phyloP scores from a whole-genome alignment of 2,797 vertebrate genomes.

The Anguilla pacifica region DNA sequence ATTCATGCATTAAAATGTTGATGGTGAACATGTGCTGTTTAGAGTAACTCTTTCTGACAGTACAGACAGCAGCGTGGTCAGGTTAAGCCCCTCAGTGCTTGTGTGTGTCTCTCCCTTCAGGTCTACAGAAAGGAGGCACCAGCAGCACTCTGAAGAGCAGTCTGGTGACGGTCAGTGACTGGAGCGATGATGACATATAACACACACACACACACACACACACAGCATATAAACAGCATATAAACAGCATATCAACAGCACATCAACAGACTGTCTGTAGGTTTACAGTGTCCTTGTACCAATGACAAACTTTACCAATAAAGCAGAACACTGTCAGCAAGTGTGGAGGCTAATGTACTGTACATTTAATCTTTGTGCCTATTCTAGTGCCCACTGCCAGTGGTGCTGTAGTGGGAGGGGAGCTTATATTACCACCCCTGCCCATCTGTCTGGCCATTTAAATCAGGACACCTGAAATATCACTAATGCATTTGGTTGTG shows the following conservation, averaged over 20 bases:
- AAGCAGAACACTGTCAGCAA: background rate
- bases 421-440: background rate
- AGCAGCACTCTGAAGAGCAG: conserved; percentile 87
- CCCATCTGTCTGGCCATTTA: background rate
- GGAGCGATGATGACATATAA: conserved; percentile 81
- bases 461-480: background rate
- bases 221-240: background rate
- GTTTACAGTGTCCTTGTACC: background rate
- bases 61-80: background rate
- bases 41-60: no score
- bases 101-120: conserved; percentile 60
- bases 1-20: no score
- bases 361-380: conserved; percentile 6
- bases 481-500: no score
- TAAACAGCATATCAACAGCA: background rate
- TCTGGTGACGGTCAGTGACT: conserved; percentile 82
- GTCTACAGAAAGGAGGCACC: conserved; percentile 76
- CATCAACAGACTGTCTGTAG: background rate
- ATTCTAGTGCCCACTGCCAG: background rate
- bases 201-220: background rate
- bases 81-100: background rate
- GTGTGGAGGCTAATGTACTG: background rate
- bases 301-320: background rate
- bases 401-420: background rate
- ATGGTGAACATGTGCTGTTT: no score